phyloP scores from a whole-genome alignment of 2,797 vertebrate species.

The Masticophis lateralis region DNA sequence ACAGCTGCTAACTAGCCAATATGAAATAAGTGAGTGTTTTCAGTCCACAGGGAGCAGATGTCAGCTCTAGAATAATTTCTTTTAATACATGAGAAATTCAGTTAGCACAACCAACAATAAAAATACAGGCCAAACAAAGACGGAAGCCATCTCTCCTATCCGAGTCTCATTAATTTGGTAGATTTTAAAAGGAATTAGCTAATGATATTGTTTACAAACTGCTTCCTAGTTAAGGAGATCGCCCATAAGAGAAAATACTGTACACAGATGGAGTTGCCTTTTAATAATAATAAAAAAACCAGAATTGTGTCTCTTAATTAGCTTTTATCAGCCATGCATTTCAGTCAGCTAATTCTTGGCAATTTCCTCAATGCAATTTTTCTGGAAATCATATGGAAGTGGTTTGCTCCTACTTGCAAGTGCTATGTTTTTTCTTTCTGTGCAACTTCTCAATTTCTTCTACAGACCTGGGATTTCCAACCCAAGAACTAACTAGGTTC shows the following conservation, averaged over 20 bases:
- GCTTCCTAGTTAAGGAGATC: not conserved
- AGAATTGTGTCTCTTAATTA: not conserved
- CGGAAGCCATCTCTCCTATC: not conserved
- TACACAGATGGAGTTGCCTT: not conserved
- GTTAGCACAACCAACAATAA: constrained; percentile 19
- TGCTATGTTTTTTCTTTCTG: not conserved
- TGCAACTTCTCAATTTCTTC: not conserved
- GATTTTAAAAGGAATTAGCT: not conserved
- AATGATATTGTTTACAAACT: not conserved
- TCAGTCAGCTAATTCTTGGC: not conserved
- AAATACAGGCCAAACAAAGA: not conserved
- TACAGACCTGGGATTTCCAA: not conserved
- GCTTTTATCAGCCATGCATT: not conserved
- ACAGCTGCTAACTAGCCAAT: constrained; percentile 48
- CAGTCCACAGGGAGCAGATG: constrained; percentile 47
- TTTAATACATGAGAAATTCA: constrained; percentile 35
- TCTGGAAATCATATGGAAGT: not conserved
- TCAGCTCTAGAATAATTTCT: not conserved
- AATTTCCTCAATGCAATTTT: not conserved
- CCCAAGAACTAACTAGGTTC: not conserved
- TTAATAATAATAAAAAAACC: not conserved
- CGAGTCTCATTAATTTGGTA: not conserved
- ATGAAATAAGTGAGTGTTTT: constrained; percentile 12
- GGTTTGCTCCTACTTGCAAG: not conserved
- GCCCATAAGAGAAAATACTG: not conserved